Evolutionary conservation across 1,140 invertebrate species (phyloP).

Genomic region (Lucilia cuprina): DNA sequence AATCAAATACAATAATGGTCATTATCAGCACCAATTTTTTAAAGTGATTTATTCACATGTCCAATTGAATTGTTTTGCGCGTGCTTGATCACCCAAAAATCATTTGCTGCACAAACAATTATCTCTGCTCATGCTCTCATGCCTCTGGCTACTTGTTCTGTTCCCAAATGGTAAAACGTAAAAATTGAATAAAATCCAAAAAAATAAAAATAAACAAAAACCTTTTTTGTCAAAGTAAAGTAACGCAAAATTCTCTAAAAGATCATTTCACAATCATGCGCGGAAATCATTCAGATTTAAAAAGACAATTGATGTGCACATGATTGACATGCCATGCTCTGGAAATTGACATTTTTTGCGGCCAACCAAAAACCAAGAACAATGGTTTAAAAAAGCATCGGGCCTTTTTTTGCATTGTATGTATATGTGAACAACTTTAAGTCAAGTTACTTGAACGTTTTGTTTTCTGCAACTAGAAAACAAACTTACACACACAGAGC

Average conservation of each 20-base stretch:
- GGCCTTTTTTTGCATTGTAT: background rate
- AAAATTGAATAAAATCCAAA: background rate
- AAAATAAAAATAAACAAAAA: background rate
- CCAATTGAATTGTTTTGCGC: slow-evolving; percentile 42
- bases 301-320: slow-evolving; percentile 40
- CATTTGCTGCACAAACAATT: background rate
- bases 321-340: slow-evolving; percentile 41
- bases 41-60: slow-evolving; percentile 42
- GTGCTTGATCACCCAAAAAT: slow-evolving; percentile 31
- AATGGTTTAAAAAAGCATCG: background rate
- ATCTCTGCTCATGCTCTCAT: slow-evolving; percentile 6
- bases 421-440: background rate
- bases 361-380: background rate
- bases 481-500: background rate
- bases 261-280: background rate
- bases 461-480: background rate
- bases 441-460: background rate
- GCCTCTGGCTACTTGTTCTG: background rate
- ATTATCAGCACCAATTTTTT: slow-evolving; percentile 3
- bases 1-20: background rate
- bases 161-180: background rate
- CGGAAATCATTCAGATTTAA: slow-evolving; percentile 17
- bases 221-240: background rate
- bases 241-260: slow-evolving; percentile 24
- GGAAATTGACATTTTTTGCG: slow-evolving; percentile 29